Evolutionary conservation across 2,888 invertebrate species (phyloP), one percentile per base, ranked within the genome.

Genomic region (Machimus atricapillus): DNA sequence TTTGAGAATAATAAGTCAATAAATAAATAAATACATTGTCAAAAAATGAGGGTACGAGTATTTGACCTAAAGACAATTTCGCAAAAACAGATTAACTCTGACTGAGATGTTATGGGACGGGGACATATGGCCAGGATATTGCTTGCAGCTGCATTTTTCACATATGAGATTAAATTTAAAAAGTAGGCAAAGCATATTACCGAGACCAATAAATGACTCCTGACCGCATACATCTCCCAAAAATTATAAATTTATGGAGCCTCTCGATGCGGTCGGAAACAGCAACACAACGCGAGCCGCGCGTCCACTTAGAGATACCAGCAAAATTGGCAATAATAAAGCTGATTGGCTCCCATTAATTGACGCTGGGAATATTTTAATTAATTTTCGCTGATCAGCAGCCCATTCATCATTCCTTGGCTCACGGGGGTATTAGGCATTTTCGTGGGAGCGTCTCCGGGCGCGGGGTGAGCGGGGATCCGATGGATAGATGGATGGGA

Each of bases 271-370:
- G 66, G 27, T 66, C 66, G 66, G 27, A 23, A 66, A 12, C 27
- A 66, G 12, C 66, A 7, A 56, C 56, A 23, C 66, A 12, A 4
- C 66, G 66, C 9, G 23, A 23, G 7, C 5, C 34, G 7, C 66
- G 23, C 66, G 31, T 16, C 37, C 82, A 58, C 37, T 82, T 82
- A 66, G 82, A 82, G 58, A 66, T 82, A 82, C 8, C 27, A 16
- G 16, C 74, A 37, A 73, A 85, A 85, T 85, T 85, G 43, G 79
- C 76, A 85, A 88, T 89, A 91, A 91, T 91, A 90, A 90, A 91
- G 92, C 92, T 92, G 92, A 92, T 92, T 92, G 92, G 90, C 91
- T 92, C 90, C 91, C 92, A 92, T 92, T 92, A 92, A 92, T 91
- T 91, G 91, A 90, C 90, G 90, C 89, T 89, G 88, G 87, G 89